Percentiles rank a stretch among this genome's conserved stretches.
phyloP scores from a whole-genome alignment of 1,140 invertebrate species.

The Drosophila novamexicana region DNA sequence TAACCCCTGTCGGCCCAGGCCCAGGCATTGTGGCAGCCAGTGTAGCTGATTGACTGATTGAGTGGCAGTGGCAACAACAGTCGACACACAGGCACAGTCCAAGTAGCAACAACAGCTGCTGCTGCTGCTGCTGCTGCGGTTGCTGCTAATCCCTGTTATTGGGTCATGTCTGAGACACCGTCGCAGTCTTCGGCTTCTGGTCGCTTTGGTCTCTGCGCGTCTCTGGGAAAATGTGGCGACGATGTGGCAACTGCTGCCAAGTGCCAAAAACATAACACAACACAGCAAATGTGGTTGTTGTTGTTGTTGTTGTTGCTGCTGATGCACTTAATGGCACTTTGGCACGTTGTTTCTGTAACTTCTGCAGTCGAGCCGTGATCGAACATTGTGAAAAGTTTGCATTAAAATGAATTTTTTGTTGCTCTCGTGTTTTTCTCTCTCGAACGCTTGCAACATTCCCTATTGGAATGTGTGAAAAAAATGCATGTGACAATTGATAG shows the following conservation, averaged over 20 bases:
- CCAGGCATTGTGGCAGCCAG: constrained; percentile 7
- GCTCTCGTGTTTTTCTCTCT: constrained; percentile 3
- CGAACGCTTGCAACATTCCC: constrained; percentile 57
- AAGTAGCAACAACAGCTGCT: constrained; percentile 21
- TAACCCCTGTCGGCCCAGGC: constrained; percentile 24
- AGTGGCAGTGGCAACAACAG: constrained; percentile 64
- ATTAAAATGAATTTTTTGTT: constrained; percentile 61
- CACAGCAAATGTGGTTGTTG: constrained; percentile 39
- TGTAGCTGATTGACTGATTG: constrained; percentile 76
- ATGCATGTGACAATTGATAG: constrained; percentile 1
- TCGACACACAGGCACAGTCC: constrained; percentile 40
- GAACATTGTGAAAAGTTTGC: constrained; percentile 75
- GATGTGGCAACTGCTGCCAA: constrained; percentile 76
- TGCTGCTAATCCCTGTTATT: constrained; percentile 75
- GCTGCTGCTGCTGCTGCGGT: constrained; percentile 50
- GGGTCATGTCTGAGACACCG: constrained; percentile 60
- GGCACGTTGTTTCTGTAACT: constrained; percentile 54
- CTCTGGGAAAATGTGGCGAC: constrained; percentile 80
- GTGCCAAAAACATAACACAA: constrained; percentile 80
- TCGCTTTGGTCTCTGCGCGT: constrained; percentile 36
- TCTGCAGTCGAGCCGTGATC: constrained; percentile 63
- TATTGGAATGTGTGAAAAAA: constrained; percentile 46
- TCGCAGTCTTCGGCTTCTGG: constrained; percentile 13
- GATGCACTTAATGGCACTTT: constrained; percentile 74
- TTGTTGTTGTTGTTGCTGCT: constrained; percentile 33